These are phyloP conservation scores for Taphrorychus bicolor DNA, from an alignment of 2,888 invertebrate species.

Conservation along the genomic window DNA sequence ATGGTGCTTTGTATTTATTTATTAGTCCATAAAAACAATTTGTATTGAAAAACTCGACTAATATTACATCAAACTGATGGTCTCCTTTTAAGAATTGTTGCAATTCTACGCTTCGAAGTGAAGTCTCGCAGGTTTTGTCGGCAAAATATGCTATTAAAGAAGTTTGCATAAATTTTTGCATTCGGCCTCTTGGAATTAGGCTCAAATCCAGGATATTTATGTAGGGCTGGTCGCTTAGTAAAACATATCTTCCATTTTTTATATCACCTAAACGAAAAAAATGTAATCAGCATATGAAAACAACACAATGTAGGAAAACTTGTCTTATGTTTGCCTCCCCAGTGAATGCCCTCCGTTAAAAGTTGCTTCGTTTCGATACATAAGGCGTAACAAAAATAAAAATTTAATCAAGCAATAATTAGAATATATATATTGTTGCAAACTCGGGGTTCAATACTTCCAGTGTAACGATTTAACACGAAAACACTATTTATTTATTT, in stretches of 20 bases:
- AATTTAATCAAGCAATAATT: too few relatives aligned
- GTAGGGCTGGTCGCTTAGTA: conserved; percentile 13
- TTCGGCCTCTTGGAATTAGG: conserved; percentile 13
- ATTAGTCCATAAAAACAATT: conserved; percentile 75
- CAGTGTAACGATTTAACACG: too few relatives aligned
- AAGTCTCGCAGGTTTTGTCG: conserved; percentile 28
- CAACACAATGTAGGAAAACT: too few relatives aligned
- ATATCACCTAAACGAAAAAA: conserved; percentile 37
- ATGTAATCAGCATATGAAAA: too few relatives aligned
- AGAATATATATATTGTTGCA: too few relatives aligned
- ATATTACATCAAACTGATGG: conserved; percentile 70
- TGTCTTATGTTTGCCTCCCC: too few relatives aligned
- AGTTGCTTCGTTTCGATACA: too few relatives aligned
- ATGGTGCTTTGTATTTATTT: conserved; percentile 64
- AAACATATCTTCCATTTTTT: conserved; percentile 32
- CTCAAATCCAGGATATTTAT: conserved; percentile 19
- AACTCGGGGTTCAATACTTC: too few relatives aligned
- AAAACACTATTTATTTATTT: too few relatives aligned
- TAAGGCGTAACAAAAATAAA: too few relatives aligned
- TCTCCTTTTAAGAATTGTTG: conserved; percentile 57
- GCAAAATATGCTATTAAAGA: conserved; percentile 28
- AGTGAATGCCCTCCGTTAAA: too few relatives aligned
- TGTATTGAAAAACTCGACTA: conserved; percentile 73
- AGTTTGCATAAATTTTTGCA: conserved; percentile 30
- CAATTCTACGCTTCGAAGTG: conserved; percentile 51